phyloP scores from a whole-genome alignment of 2,113 vertebrate species.

The Dipodomys merriami region DNA sequence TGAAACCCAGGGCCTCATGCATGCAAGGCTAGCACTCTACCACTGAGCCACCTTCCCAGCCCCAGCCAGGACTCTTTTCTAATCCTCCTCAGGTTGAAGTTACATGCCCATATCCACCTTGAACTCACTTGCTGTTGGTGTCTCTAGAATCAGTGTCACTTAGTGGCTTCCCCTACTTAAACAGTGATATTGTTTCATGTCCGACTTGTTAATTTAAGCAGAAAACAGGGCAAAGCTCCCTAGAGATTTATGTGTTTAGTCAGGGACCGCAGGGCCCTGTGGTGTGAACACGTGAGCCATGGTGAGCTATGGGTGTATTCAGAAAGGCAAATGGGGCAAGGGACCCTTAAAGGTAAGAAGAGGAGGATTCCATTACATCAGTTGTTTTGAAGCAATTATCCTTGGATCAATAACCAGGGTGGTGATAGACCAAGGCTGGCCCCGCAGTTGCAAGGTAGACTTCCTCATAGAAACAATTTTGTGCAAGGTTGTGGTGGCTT shows the following conservation, averaged over 20 bases:
- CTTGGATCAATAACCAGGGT: background rate
- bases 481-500: background rate
- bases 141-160: background rate
- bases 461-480: background rate
- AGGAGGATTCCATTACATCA: background rate
- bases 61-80: background rate
- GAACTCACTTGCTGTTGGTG: no score
- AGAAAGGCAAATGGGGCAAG: background rate
- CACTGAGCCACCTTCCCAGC: no score
- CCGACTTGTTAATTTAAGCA: background rate
- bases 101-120: background rate
- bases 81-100: accelerated
- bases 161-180: background rate
- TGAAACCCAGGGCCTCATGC: no score
- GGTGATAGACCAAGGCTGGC: background rate
- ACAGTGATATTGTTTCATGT: background rate
- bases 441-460: background rate
- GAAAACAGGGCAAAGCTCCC: background rate
- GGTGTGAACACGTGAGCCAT: background rate
- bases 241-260: background rate
- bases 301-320: background rate
- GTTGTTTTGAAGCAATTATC: background rate
- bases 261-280: background rate
- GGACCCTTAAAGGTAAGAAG: background rate
- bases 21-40: no score